phyloP scores from a whole-genome alignment of 2,888 invertebrate species.

The Parascotia fuliginaria region DNA sequence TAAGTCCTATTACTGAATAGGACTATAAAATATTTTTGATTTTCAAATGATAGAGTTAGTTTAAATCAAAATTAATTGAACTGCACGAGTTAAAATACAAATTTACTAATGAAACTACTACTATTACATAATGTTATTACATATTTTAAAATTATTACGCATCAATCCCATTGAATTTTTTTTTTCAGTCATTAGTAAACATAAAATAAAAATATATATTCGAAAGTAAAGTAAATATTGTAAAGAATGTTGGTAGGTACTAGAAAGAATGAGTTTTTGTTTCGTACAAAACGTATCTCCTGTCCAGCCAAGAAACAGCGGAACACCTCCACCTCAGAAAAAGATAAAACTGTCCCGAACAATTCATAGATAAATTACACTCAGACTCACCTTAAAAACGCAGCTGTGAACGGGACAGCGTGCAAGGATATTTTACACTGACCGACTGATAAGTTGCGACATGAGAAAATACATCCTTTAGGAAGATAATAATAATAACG shows the following conservation, averaged over 20 bases:
- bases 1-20: no score
- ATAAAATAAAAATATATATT: neutral
- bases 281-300: constrained; percentile 25
- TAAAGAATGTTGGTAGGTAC: constrained; percentile 12
- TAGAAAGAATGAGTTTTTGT: constrained; percentile 20
- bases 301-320: constrained; percentile 47
- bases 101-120: no score
- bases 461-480: neutral
- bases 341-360: constrained; percentile 70
- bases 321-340: constrained; percentile 50
- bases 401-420: constrained; percentile 52
- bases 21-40: no score
- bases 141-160: no score
- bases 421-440: constrained; percentile 31
- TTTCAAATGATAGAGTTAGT: no score
- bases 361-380: constrained; percentile 75
- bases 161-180: neutral
- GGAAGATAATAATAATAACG: neutral
- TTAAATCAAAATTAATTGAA: no score
- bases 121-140: no score
- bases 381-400: constrained; percentile 68
- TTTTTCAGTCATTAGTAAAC: constrained; percentile 1
- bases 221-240: constrained; percentile 8
- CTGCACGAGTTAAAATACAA: no score
- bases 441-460: neutral